Evolutionary conservation across 2,888 invertebrate genomes (phyloP).

Genomic region (Caenorhabditis sp.): DNA sequence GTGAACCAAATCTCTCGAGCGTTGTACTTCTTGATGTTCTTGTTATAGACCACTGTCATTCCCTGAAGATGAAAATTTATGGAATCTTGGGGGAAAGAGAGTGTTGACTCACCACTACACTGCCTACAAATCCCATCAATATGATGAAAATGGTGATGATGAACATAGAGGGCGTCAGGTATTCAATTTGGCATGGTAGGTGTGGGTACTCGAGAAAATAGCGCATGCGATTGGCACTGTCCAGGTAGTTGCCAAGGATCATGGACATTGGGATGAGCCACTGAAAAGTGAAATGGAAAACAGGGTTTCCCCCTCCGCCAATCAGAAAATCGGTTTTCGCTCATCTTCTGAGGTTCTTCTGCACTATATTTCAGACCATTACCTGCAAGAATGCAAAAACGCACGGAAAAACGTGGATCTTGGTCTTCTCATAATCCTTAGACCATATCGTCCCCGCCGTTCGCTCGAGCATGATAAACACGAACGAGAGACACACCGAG

Average conservation of each 20-base stretch:
- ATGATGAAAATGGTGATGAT: slow-evolving; percentile 40
- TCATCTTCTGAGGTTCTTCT: neutral
- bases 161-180: slow-evolving; percentile 52
- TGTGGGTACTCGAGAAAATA: slow-evolving; percentile 52
- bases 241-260: slow-evolving; percentile 54
- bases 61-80: slow-evolving; percentile 26
- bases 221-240: slow-evolving; percentile 47
- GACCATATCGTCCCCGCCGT: slow-evolving; percentile 58
- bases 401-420: slow-evolving; percentile 47
- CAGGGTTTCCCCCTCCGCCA: no score
- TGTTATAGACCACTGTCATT: slow-evolving; percentile 45
- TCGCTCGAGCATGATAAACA: slow-evolving; percentile 61
- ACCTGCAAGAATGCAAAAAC: slow-evolving; percentile 57
- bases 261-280: slow-evolving; percentile 55
- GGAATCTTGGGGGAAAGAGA: neutral
- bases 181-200: slow-evolving; percentile 60
- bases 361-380: neutral
- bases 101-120: slow-evolving; percentile 31
- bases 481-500: slow-evolving; percentile 52
- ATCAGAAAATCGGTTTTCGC: no score
- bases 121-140: slow-evolving; percentile 41
- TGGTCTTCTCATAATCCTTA: slow-evolving; percentile 57
- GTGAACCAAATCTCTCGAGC: slow-evolving; percentile 50
- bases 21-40: slow-evolving; percentile 54
- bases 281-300: slow-evolving; percentile 11